Evolutionary conservation across 2,888 invertebrate species (phyloP).

Genomic region (Drosophila colorata): DNA sequence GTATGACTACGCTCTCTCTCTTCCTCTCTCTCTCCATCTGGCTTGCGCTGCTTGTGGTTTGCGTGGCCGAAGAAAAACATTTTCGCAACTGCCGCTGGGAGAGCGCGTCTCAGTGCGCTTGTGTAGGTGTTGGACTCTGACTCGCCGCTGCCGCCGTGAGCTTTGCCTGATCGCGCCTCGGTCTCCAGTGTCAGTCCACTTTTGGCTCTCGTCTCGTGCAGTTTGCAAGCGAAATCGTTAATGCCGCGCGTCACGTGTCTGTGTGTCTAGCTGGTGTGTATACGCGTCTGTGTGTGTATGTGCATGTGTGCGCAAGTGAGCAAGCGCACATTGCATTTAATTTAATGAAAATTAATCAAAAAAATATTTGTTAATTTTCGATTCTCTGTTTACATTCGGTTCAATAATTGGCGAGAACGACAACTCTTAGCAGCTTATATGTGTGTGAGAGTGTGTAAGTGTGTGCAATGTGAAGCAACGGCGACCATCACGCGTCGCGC

Average conservation of each 20-base stretch:
- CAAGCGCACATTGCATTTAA: slow-evolving; percentile 39
- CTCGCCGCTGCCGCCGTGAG: slow-evolving; percentile 56
- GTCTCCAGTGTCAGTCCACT: slow-evolving; percentile 64
- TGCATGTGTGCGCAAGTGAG: slow-evolving; percentile 18
- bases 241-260: slow-evolving; percentile 58
- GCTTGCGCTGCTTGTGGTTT: slow-evolving; percentile 31
- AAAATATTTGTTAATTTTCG: slow-evolving; percentile 31
- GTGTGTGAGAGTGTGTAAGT: slow-evolving; percentile 17
- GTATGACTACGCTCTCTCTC: slow-evolving; percentile 4
- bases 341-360: slow-evolving; percentile 52
- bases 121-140: slow-evolving; percentile 58
- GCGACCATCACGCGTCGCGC: slow-evolving; percentile 55
- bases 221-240: slow-evolving; percentile 52
- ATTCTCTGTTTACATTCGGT: slow-evolving; percentile 42
- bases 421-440: slow-evolving; percentile 21
- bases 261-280: slow-evolving; percentile 56
- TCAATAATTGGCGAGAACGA: slow-evolving; percentile 49
- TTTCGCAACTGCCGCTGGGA: slow-evolving; percentile 52
- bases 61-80: slow-evolving; percentile 54
- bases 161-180: slow-evolving; percentile 71
- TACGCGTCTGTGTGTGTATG: slow-evolving; percentile 14
- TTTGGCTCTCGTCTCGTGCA: slow-evolving; percentile 72
- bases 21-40: slow-evolving; percentile 10
- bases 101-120: slow-evolving; percentile 35
- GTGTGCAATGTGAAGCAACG: slow-evolving; percentile 42